Evolutionary conservation across 2,888 invertebrate genomes (phyloP).

Genomic region (Athalia circularis): DNA sequence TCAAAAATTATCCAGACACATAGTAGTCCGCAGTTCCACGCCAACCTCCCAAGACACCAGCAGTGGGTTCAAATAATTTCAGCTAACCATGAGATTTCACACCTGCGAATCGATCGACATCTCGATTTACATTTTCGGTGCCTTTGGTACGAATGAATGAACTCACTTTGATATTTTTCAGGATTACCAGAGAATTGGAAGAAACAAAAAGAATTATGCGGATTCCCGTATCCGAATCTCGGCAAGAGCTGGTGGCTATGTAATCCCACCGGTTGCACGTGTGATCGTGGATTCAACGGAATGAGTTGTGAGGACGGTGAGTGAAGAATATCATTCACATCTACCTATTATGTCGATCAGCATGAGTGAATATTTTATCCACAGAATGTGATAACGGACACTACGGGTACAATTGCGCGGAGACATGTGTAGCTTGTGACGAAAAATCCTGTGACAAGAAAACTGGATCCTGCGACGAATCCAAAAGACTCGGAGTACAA

Average conservation of each 20-base stretch:
- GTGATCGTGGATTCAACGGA: slow-evolving; percentile 55
- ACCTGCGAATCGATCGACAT: background rate
- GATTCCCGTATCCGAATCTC: background rate
- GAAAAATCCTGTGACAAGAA: background rate
- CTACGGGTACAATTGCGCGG: slow-evolving; percentile 54
- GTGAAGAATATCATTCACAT: background rate
- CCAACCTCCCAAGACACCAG: background rate
- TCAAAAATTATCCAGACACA: slow-evolving; percentile 11
- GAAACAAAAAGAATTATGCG: background rate
- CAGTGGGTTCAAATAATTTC: background rate
- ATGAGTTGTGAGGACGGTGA: slow-evolving; percentile 43
- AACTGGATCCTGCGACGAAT: slow-evolving; percentile 27
- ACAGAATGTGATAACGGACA: slow-evolving; percentile 48
- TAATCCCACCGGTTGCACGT: slow-evolving; percentile 48
- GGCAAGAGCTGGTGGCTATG: background rate
- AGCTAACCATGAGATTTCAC: background rate
- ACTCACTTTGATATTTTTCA: background rate
- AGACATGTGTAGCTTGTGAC: slow-evolving; percentile 50
- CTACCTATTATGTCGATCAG: too few species aligned
- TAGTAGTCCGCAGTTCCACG: too few species aligned
- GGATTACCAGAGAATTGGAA: background rate
- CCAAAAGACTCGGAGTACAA: background rate
- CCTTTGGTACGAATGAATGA: background rate
- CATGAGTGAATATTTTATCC: slow-evolving; percentile 43
- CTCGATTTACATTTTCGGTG: too few species aligned